Evolutionary conservation across 2,888 invertebrate genomes (phyloP), one percentile per base, ranked within the genome.

Genomic region (Pachymerium ferrugineum): DNA sequence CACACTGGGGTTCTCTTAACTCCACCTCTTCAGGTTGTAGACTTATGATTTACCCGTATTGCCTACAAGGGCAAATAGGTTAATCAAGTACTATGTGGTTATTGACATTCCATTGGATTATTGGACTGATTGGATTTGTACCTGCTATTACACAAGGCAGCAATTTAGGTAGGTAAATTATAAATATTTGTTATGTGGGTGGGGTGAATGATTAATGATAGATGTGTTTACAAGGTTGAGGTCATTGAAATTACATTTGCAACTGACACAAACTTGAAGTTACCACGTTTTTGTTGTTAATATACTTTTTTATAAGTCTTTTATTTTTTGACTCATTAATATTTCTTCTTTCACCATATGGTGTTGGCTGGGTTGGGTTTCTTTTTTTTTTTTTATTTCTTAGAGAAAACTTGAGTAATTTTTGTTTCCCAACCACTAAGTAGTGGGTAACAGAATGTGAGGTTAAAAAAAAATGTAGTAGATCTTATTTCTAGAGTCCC

Each of bases 31-130:
- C 25, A 54, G 47, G 47, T n/a, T 16, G 16, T 54, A 28, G 12
- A 62, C 62, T 62, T 62, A 62, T 62, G 62, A 62, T 62, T 62
- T 22, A 62, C 62, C 62, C 28, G 28, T 54, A 22, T 54, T 54
- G 16, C 47, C 19, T n/a, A 22, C 47, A 22, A 54, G 47, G 28
- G 25, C 62, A 62, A 62, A 62, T 25, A 25, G 12, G 2, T 28
- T 14, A 62, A n/a, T 62, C 12, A 38, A 14, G 25, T 25, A 62
- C 62, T 25, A 62, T 62, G 62, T 62, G 62, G 62, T 62, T 62
- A 10, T 10, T 25, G 62, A 62, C 62, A 62, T 62, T 25, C 62
- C 62, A 5, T 3, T 62, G 25, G 25, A 25, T 62, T 62, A 28
- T 62, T 62, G 62, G 25, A 25, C 62, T 62, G 14, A 28, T 62